Evolutionary conservation across 2,113 vertebrate species (phyloP).

Genomic region (Odocoileus hemionus): DNA sequence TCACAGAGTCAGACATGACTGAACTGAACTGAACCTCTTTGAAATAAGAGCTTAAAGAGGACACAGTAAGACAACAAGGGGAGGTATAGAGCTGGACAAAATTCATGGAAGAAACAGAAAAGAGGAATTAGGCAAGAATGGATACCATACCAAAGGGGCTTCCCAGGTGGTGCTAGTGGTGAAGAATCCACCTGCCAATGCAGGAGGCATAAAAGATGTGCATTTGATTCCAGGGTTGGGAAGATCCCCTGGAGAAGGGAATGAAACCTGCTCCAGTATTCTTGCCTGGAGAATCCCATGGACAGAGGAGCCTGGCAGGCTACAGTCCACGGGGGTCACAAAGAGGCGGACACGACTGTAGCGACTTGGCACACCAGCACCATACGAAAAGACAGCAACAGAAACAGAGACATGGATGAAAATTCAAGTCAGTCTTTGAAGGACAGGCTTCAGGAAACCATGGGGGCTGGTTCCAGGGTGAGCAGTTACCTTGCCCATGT

Average conservation of each 20-base stretch:
- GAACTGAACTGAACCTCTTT: neutral
- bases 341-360: neutral
- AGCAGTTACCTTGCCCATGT: no score
- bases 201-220: neutral
- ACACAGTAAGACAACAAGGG: neutral
- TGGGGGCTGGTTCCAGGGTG: neutral
- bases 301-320: neutral
- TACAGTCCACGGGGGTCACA: rapidly evolving
- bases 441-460: neutral
- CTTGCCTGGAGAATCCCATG: neutral
- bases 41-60: neutral
- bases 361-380: neutral
- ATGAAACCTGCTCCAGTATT: neutral
- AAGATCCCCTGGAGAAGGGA: neutral
- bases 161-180: neutral
- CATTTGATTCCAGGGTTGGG: neutral
- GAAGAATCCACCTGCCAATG: neutral
- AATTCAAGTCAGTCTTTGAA: neutral
- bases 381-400: neutral
- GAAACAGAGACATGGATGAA: neutral
- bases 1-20: neutral
- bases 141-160: neutral
- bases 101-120: neutral
- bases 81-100: neutral
- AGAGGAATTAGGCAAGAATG: neutral